phyloP scores from a whole-genome alignment of 1,140 invertebrate genomes.

The Augochlora pura region DNA sequence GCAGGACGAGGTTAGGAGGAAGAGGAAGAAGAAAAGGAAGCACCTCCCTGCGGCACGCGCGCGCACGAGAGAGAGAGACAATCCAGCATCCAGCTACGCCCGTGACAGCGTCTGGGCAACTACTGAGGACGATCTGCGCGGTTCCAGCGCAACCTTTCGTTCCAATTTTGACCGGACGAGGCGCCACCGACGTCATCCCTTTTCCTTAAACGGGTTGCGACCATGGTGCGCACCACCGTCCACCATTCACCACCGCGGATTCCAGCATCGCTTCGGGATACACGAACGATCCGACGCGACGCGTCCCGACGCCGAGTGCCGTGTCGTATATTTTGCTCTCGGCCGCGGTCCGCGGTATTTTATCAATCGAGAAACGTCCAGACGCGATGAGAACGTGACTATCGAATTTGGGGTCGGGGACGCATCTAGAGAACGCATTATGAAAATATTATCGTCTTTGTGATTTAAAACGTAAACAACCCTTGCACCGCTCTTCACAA shows the following conservation, averaged over 20 bases:
- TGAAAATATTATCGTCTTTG: no score
- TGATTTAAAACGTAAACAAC: no score
- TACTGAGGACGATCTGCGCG: conserved; percentile 70
- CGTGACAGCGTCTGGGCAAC: conserved; percentile 76
- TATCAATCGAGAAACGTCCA: no score
- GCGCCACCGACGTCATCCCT: conserved; percentile 52
- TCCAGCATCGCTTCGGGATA: background rate
- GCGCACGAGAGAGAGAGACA: conserved; percentile 65
- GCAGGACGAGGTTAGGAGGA: conserved; percentile 56
- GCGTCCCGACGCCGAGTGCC: no score
- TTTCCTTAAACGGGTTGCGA: conserved; percentile 32
- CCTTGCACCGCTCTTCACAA: no score
- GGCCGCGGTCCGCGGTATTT: no score
- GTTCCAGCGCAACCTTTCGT: conserved; percentile 71
- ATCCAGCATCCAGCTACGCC: conserved; percentile 75
- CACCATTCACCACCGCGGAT: background rate
- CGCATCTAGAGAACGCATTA: no score
- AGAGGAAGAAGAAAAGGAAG: conserved; percentile 67
- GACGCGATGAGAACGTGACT: no score
- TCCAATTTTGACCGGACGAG: conserved; percentile 56
- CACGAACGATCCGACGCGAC: no score
- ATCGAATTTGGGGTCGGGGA: no score
- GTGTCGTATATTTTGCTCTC: no score
- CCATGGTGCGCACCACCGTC: conserved; percentile 9
- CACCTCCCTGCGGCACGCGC: conserved; percentile 64